A percentile compares a stretch with the other conserved stretches of the same genome.
These are phyloP conservation scores for Halisarca cf. caerulea DNA, from an alignment of 37 sponge, comb jelly and placozoan species.

Conservation along the genomic window DNA sequence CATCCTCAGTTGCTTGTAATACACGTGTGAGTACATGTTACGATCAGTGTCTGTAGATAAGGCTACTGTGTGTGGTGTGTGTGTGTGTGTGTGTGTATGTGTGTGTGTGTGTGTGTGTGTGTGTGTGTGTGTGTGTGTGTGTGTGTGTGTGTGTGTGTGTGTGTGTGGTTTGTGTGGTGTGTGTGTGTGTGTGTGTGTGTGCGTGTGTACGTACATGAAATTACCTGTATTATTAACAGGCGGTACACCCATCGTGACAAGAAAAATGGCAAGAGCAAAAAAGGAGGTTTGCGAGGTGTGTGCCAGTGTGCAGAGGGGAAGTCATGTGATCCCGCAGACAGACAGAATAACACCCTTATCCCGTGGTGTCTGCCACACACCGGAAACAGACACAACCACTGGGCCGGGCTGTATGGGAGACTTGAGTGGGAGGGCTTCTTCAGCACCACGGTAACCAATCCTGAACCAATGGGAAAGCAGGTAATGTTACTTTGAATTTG, in stretches of 20 bases:
- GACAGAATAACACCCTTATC: constrained; percentile 87
- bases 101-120: too few species aligned
- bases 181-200: too few species aligned
- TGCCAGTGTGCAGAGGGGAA: constrained; percentile 78
- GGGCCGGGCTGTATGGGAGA: constrained; percentile 92
- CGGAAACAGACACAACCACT: constrained; percentile 90
- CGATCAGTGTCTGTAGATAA: too few species aligned
- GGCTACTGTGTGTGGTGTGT: too few species aligned
- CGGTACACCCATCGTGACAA: constrained; percentile 76
- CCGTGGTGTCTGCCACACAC: constrained; percentile 98
- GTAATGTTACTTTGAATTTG: constrained; percentile 14
- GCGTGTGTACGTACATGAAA: too few species aligned
- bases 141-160: too few species aligned
- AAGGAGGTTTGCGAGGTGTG: constrained; percentile 73
- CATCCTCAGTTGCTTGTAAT: too few species aligned
- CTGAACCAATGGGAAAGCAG: constrained; percentile 97
- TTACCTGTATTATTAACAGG: constrained; percentile 35
- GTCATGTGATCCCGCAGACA: constrained; percentile 84
- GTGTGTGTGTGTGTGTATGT: too few species aligned
- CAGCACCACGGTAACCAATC: constrained; percentile 94
- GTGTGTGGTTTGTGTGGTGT: too few species aligned
- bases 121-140: too few species aligned
- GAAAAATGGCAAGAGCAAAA: constrained; percentile 61
- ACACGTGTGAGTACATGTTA: too few species aligned
- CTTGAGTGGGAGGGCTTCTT: constrained; percentile 93